phyloP scores from a whole-genome alignment of 1,140 invertebrate genomes.

The Danaus melanippus region DNA sequence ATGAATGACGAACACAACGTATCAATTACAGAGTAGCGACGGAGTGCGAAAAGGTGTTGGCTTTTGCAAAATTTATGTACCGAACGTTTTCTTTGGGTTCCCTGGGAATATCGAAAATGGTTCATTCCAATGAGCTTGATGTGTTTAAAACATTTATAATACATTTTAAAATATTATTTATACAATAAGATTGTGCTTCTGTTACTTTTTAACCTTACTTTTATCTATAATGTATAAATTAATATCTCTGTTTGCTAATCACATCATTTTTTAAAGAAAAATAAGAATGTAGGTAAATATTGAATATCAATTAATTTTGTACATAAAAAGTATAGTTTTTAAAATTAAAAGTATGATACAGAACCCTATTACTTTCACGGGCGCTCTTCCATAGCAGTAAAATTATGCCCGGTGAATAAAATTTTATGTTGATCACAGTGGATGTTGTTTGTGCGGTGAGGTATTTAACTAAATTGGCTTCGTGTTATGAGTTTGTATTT shows the following conservation, averaged over 20 bases:
- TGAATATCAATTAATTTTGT: no score
- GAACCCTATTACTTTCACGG: neutral
- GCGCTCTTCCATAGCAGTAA: neutral
- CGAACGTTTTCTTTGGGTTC: constrained; percentile 6
- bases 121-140: no score
- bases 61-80: constrained; percentile 1
- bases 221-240: no score
- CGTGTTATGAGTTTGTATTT: neutral
- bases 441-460: constrained; percentile 4
- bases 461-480: constrained; percentile 8
- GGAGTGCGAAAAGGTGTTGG: constrained; percentile 6
- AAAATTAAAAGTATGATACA: no score
- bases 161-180: no score
- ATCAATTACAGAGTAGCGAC: constrained; percentile 6
- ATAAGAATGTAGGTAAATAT: no score
- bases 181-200: no score
- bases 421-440: constrained; percentile 9
- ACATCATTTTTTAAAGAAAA: no score
- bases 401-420: constrained; percentile 6
- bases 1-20: neutral
- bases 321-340: no score
- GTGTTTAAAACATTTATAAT: no score
- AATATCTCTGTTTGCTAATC: no score
- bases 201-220: no score
- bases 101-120: neutral